Conservation (phyloP, 2,797 vertebrate species). For the Acrocephalus scirpaceus region DNA sequence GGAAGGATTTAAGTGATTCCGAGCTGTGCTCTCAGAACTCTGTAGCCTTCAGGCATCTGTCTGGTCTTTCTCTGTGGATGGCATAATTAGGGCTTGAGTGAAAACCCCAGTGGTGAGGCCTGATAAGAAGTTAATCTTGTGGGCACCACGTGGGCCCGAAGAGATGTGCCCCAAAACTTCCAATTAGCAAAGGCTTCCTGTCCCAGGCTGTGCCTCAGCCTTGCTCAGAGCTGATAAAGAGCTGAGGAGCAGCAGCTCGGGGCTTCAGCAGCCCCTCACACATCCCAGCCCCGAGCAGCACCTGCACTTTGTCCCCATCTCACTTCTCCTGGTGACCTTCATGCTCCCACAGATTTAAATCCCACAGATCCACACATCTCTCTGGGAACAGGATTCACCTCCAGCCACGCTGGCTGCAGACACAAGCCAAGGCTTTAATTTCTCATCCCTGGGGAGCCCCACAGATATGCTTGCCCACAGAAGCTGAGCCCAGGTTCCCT, state of each 20-base stretch:
- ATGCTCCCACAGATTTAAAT: accelerated
- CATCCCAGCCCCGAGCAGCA: accelerated
- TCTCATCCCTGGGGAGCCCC: background rate
- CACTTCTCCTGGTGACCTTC: accelerated
- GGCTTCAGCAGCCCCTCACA: accelerated
- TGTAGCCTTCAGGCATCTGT: constrained; percentile 28
- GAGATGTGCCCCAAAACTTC: background rate
- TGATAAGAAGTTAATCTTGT: constrained; percentile 46
- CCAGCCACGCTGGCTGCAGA: background rate
- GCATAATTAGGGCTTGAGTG: constrained; percentile 43
- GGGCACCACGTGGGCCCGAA: background rate
- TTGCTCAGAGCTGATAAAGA: background rate
- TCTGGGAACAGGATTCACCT: background rate
- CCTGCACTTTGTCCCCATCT: background rate
- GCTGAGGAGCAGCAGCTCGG: background rate
- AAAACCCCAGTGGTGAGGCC: constrained; percentile 5
- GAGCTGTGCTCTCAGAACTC: constrained; percentile 16
- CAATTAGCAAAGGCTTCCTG: background rate
- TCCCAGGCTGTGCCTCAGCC: background rate
- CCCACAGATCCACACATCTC: background rate
- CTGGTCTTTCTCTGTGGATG: constrained; percentile 9
- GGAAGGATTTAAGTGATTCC: constrained; percentile 51
- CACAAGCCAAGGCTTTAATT: background rate
- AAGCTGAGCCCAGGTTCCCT: background rate
- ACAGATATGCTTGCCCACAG: accelerated